Evolutionary conservation across 64 coral and sea anemone species (phyloP), one percentile per base, ranked within the genome.

Genomic region (Stichodactyla mertensii): DNA sequence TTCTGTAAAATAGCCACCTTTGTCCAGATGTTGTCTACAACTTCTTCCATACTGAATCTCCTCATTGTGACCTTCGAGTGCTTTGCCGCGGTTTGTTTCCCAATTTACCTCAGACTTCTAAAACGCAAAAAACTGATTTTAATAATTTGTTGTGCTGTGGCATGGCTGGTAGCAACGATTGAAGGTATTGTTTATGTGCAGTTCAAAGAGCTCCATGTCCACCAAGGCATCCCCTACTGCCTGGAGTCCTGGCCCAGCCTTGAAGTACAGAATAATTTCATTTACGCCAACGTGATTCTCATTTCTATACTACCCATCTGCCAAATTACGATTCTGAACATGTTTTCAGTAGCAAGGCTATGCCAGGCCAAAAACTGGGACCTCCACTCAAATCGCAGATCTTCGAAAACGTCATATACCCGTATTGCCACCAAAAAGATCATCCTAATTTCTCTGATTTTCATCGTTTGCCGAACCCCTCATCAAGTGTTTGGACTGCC

Each of bases 21-120:
- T 64, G 12, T 89, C 3, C 93, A 95, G 85, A 95, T 64, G 12
- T 6, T 89, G 14, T 71, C 93, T 18, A 84, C 88, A 22, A 80
- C 58, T 7, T 83, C 84, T 6, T 80, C 90, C 3, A 87, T 92
- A 60, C 57, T 95, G 27, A 95, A 83, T 62, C 87, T 95, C 1
- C 64, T 86, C 1, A 83, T 95, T 61, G 91, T 95, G 27, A 86
- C 89, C 67, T 83, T 89, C 6, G 93, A 95, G 66, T 91, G 91
- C 16, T 95, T 95, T 61, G 51, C 91, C 16, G 89, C 91, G 10
- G 93, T 95, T 18, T 86, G 87, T 61, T 95, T 95, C 79, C 93
- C 93, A 6, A 88, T 95, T 82, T 88, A 86, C 57, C 78, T 95
- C 8, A 86, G 90, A 26, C 60, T 88, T 53, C 87, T 88, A 7